Evolutionary conservation across 2,888 invertebrate genomes (phyloP).

Genomic region (Dione vanillae): DNA sequence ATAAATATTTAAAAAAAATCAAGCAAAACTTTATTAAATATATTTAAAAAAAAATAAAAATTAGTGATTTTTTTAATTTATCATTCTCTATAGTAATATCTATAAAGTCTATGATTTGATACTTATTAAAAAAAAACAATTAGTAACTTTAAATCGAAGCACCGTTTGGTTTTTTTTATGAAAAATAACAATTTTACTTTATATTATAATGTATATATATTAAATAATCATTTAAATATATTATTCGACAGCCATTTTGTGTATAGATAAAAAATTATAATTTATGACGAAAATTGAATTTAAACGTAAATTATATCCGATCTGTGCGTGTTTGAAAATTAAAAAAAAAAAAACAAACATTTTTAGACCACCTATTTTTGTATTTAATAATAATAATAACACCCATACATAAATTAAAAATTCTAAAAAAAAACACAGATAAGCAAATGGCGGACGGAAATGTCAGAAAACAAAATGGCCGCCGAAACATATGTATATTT

Average conservation of each 20-base stretch:
- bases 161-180: slow-evolving; percentile 37
- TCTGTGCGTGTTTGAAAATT: slow-evolving; percentile 1
- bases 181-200: slow-evolving; percentile 32
- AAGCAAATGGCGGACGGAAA: slow-evolving; percentile 30
- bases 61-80: slow-evolving; percentile 1
- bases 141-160: slow-evolving; percentile 40
- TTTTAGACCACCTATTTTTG: too few species aligned
- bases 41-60: background rate
- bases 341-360: background rate
- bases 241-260: slow-evolving; percentile 19
- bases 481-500: slow-evolving; percentile 15
- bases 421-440: background rate
- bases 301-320: too few species aligned
- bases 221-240: background rate
- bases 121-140: slow-evolving; percentile 28
- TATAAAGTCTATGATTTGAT: background rate
- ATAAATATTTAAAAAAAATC: background rate
- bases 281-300: too few species aligned
- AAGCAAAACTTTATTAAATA: slow-evolving; percentile 2
- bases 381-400: background rate
- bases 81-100: slow-evolving; percentile 23
- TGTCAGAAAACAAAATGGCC: slow-evolving; percentile 21
- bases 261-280: background rate
- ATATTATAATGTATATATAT: slow-evolving; percentile 15
- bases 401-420: background rate